Conservation (phyloP, 2,888 invertebrate species). For the Desoria tigrina region DNA sequence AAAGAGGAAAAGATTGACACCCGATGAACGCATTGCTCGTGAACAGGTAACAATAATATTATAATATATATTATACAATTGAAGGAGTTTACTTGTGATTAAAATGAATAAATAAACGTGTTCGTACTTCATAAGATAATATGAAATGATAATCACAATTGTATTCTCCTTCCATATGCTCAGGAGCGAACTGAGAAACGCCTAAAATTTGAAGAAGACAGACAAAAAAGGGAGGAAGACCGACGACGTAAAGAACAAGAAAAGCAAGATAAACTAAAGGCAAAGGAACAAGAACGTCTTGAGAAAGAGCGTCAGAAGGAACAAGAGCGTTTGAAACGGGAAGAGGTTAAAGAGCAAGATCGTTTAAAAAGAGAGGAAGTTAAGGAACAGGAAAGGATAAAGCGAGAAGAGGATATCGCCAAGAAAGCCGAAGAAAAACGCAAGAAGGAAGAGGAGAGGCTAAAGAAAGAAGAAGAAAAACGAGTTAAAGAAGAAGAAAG, state of each 20-base stretch:
- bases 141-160: no score
- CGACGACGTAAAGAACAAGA: conserved; percentile 63
- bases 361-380: conserved; percentile 63
- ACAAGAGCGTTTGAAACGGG: conserved; percentile 61
- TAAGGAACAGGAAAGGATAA: conserved; percentile 61
- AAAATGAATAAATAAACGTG: no score
- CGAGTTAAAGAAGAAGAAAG: conserved; percentile 66
- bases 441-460: conserved; percentile 56
- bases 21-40: conserved; percentile 35
- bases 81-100: not conserved
- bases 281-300: conserved; percentile 63
- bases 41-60: conserved; percentile 42
- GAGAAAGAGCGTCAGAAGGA: conserved; percentile 60
- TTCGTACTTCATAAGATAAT: no score
- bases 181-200: conserved; percentile 49
- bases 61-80: not conserved
- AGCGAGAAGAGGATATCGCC: conserved; percentile 65
- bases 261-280: conserved; percentile 61
- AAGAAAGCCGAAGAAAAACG: conserved; percentile 55
- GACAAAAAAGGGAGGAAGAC: conserved; percentile 61
- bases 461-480: conserved; percentile 63
- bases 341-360: conserved; percentile 59
- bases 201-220: conserved; percentile 54
- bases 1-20: conserved; percentile 47
- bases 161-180: no score